Evolutionary conservation across 2,888 invertebrate genomes (phyloP).

Genomic region (Melieria omissa): DNA sequence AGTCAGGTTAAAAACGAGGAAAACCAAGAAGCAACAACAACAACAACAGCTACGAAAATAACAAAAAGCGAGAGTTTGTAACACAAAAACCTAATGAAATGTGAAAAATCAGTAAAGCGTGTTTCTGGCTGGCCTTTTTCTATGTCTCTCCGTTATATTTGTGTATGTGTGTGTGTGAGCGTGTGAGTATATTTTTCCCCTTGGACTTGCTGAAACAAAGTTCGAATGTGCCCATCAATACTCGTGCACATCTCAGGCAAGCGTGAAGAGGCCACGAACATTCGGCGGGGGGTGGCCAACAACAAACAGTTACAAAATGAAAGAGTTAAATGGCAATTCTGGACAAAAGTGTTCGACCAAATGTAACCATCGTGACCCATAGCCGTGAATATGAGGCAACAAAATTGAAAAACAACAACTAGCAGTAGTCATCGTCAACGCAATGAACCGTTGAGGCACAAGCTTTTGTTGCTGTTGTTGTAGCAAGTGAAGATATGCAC

Average conservation of each 20-base stretch:
- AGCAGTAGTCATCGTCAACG: no score
- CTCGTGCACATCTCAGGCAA: slow-evolving; percentile 1
- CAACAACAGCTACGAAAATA: neutral
- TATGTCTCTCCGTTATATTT: no score
- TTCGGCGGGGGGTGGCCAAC: no score
- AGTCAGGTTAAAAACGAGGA: slow-evolving; percentile 18
- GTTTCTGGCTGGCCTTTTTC: no score
- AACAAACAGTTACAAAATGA: slow-evolving; percentile 9
- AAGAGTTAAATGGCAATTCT: slow-evolving; percentile 20
- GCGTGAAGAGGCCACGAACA: slow-evolving; percentile 2
- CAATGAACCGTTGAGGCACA: no score
- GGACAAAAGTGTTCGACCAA: slow-evolving; percentile 13
- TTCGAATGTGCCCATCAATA: no score
- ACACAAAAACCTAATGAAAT: slow-evolving; percentile 46
- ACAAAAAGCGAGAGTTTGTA: slow-evolving; percentile 26
- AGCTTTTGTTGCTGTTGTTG: neutral
- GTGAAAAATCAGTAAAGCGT: slow-evolving; percentile 44
- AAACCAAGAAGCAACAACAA: neutral
- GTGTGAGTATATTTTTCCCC: no score
- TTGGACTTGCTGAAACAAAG: no score
- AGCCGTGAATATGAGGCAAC: slow-evolving; percentile 33
- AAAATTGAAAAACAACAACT: no score
- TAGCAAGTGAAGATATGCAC: no score
- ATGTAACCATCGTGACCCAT: slow-evolving; percentile 45
- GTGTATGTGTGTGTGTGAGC: no score